A percentile compares a stretch with the other conserved stretches of the same genome.
Conservation (phyloP, 2,888 invertebrate genomes). For the Petrophora chlorosata region DNA sequence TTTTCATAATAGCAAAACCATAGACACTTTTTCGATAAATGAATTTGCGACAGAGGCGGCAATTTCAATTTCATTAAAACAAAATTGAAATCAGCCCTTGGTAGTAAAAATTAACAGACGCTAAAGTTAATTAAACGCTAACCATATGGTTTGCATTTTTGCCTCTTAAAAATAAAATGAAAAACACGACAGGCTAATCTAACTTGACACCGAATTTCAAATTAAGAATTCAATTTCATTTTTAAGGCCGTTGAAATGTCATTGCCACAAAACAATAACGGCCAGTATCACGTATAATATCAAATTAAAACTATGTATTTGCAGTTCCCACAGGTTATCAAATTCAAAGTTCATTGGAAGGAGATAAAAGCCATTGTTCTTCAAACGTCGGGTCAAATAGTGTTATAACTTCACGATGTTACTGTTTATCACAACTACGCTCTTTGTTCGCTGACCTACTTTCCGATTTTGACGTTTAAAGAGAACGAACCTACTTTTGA, state of each 20-base stretch:
- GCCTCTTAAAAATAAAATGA: conserved; percentile 20
- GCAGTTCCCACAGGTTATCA: conserved; percentile 74
- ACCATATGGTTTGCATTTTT: conserved; percentile 18
- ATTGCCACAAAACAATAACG: conserved; percentile 41
- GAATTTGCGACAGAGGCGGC: conserved; percentile 25
- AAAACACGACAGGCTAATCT: conserved; percentile 5
- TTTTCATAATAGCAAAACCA: conserved; percentile 16
- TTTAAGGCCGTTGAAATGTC: conserved; percentile 39
- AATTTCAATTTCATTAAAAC: conserved; percentile 35
- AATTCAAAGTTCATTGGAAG: conserved; percentile 70
- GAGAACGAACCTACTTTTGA: conserved; percentile 32
- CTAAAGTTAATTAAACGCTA: conserved; percentile 33
- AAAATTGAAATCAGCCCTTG: conserved; percentile 33
- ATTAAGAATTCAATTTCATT: conserved; percentile 30
- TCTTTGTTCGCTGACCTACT: conserved; percentile 63
- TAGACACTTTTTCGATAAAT: conserved; percentile 9
- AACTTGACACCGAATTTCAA: conserved; percentile 14
- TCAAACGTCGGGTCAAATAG: conserved; percentile 53
- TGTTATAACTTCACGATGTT: conserved; percentile 51
- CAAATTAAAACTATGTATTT: conserved; percentile 57
- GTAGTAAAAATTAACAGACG: conserved; percentile 33
- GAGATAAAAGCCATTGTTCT: conserved; percentile 72
- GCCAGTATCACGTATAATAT: conserved; percentile 45
- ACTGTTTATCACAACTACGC: conserved; percentile 47
- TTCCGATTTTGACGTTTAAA: conserved; percentile 44